Evolutionary conservation across 2,113 vertebrate species (phyloP).

Genomic region (Pan troglodytes): NHGRI_mPanTro3-v2.1_pri NC_072403.2:11690501-11691000

Average conservation of each 20-base stretch:
- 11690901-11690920: background rate
- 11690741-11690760: background rate
- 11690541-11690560: background rate
- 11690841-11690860: background rate
- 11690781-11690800: background rate
- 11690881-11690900: background rate
- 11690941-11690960: background rate
- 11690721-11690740: background rate
- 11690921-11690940: background rate
- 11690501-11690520: background rate
- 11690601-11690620: background rate
- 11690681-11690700: background rate
- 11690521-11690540: background rate
- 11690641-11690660: background rate
- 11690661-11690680: background rate
- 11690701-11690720: background rate
- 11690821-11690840: background rate
- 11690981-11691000: background rate
- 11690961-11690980: background rate
- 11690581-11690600: background rate
- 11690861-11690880: background rate
- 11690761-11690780: background rate
- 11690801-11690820: background rate
- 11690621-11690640: background rate
- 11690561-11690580: rapidly evolving